A percentile compares a stretch with the other conserved stretches of the same genome.
These are phyloP conservation scores for Lithosia quadra DNA, from an alignment of 2,888 invertebrate genomes.

Conservation along the genomic window DNA sequence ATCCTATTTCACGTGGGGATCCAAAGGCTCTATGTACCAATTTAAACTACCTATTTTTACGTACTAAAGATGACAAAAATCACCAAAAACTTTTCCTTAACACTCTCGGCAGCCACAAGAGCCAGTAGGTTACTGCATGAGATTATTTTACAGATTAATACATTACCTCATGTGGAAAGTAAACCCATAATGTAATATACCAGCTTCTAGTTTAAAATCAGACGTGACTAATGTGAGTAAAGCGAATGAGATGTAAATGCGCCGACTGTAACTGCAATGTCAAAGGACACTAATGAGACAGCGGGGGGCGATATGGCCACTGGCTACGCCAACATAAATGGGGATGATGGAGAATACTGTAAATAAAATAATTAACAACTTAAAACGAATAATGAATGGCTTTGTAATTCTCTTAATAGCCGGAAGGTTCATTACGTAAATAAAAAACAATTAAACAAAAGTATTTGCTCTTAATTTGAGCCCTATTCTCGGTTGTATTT, in stretches of 20 bases:
- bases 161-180: not conserved
- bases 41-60: too few species aligned
- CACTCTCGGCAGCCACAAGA: too few species aligned
- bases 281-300: constrained; percentile 42
- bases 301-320: constrained; percentile 9
- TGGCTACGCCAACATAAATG: constrained; percentile 7
- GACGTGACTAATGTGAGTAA: not conserved
- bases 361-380: constrained; percentile 8
- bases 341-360: constrained; percentile 11
- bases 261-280: constrained; percentile 30
- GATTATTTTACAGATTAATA: not conserved
- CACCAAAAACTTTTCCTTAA: too few species aligned
- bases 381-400: constrained; percentile 13
- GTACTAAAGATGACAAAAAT: too few species aligned
- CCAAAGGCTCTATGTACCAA: too few species aligned
- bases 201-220: not conserved
- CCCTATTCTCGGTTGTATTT: not conserved
- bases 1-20: too few species aligned
- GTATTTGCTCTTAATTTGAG: not conserved
- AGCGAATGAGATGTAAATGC: constrained; percentile 18
- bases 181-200: not conserved
- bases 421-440: not conserved
- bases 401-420: constrained; percentile 3
- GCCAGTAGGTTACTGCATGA: too few species aligned
- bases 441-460: not conserved